Percentiles rank a stretch among this genome's conserved stretches.
Conservation (phyloP, 53 echinoderm and acorn worm genomes). For the Zoroaster sp. region DNA sequence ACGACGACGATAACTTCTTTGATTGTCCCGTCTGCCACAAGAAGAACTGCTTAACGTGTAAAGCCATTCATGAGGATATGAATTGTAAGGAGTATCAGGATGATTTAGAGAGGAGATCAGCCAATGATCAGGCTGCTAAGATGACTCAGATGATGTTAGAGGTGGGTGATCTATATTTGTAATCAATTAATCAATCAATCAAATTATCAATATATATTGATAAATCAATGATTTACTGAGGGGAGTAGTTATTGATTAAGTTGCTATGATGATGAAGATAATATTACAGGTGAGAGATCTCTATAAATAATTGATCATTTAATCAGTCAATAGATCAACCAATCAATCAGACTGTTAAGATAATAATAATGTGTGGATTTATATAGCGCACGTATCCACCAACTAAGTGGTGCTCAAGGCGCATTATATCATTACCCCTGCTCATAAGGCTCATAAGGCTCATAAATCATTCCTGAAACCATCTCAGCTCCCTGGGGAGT, state of each 20-base stretch:
- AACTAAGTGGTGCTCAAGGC: too few relatives aligned
- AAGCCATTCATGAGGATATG: constrained; percentile 90
- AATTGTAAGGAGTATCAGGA: constrained; percentile 98
- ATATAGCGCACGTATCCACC: too few relatives aligned
- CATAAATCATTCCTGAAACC: too few relatives aligned
- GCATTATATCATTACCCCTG: too few relatives aligned
- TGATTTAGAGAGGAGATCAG: constrained; percentile 69
- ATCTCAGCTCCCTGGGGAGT: too few relatives aligned
- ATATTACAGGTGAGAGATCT: too few relatives aligned
- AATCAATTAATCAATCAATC: neutral
- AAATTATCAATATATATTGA: neutral
- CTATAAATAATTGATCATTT: too few relatives aligned
- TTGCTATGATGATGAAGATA: neutral
- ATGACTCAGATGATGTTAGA: constrained; percentile 80
- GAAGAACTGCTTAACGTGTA: constrained; percentile 93
- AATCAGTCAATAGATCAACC: too few relatives aligned
- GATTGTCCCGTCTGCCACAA: constrained; percentile 75
- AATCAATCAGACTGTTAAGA: too few relatives aligned
- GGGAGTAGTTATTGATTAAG: neutral
- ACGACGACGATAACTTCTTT: constrained; percentile 94
- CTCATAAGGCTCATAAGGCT: too few relatives aligned
- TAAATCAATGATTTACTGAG: neutral
- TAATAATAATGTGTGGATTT: too few relatives aligned
- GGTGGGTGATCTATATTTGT: too few relatives aligned
- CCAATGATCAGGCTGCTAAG: constrained; percentile 86